A percentile compares a stretch with the other conserved stretches of the same genome.
These are phyloP conservation scores for Murina feae DNA, from an alignment of 2,113 vertebrate species.

Conservation along the genomic window DNA sequence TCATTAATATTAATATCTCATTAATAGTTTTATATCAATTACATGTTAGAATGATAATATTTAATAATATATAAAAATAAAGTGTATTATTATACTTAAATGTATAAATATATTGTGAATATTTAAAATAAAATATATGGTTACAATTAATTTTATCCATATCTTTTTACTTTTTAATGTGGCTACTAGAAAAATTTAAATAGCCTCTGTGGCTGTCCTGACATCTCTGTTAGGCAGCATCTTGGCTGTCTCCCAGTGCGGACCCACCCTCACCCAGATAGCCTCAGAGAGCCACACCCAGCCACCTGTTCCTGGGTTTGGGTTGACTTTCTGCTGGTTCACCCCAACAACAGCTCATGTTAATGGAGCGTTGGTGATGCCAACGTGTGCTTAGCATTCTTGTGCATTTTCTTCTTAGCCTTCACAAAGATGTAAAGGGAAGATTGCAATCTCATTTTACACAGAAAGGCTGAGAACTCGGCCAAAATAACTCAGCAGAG, in stretches of 20 bases:
- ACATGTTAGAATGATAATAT: conserved; percentile 23
- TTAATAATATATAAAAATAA: conserved; percentile 51
- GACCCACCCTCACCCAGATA: no score
- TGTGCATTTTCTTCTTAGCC: no score
- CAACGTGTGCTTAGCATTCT: background rate
- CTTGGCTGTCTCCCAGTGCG: background rate
- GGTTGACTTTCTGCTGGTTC: background rate
- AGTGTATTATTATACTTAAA: conserved; percentile 2
- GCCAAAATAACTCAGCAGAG: background rate
- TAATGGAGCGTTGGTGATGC: background rate
- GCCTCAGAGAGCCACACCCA: background rate
- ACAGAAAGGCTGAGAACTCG: background rate
- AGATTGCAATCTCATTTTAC: background rate
- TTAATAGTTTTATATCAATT: conserved; percentile 49
- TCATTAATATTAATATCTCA: conserved; percentile 52
- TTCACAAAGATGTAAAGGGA: background rate
- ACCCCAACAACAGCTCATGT: no score
- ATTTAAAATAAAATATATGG: conserved; percentile 43
- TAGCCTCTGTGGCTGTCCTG: background rate
- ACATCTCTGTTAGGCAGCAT: background rate
- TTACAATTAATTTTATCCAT: conserved; percentile 34
- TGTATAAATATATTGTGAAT: conserved; percentile 44
- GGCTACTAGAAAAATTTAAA: background rate
- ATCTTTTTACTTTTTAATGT: conserved; percentile 45
- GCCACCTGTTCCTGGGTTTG: no score